Evolutionary conservation across 2,797 vertebrate species (phyloP).

Genomic region (Silurus aristotelis): DNA sequence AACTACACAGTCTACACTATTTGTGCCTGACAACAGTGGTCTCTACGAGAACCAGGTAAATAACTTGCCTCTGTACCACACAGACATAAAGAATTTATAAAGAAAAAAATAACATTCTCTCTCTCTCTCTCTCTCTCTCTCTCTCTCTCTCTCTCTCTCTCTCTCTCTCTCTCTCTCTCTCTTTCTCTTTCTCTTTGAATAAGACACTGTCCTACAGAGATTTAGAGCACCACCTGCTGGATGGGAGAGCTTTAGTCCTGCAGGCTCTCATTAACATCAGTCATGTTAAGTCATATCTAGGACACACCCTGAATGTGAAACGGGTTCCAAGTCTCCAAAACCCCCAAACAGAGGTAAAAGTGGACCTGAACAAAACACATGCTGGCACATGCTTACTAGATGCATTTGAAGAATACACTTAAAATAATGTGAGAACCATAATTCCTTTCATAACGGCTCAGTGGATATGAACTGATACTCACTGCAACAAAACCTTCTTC

Average conservation of each 20-base stretch:
- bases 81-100: neutral
- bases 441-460: neutral
- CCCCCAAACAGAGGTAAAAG: conserved; percentile 64
- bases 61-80: neutral
- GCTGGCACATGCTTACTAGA: too few relatives aligned
- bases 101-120: neutral
- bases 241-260: conserved; percentile 70
- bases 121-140: neutral
- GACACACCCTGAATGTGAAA: conserved; percentile 77
- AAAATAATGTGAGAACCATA: neutral
- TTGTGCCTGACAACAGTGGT: conserved; percentile 83
- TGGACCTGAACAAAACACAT: neutral
- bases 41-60: conserved; percentile 82
- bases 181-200: neutral
- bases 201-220: conserved; percentile 86
- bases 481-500: neutral
- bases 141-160: too few relatives aligned
- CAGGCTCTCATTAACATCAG: conserved; percentile 82
- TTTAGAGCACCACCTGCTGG: conserved; percentile 86
- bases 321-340: conserved; percentile 68
- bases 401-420: neutral
- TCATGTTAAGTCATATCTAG: conserved; percentile 76
- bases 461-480: neutral
- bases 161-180: neutral
- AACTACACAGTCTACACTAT: conserved; percentile 79